These are phyloP conservation scores for Leptocoma aspasia DNA, from an alignment of 2,113 vertebrate species.

Conservation along the genomic window DNA sequence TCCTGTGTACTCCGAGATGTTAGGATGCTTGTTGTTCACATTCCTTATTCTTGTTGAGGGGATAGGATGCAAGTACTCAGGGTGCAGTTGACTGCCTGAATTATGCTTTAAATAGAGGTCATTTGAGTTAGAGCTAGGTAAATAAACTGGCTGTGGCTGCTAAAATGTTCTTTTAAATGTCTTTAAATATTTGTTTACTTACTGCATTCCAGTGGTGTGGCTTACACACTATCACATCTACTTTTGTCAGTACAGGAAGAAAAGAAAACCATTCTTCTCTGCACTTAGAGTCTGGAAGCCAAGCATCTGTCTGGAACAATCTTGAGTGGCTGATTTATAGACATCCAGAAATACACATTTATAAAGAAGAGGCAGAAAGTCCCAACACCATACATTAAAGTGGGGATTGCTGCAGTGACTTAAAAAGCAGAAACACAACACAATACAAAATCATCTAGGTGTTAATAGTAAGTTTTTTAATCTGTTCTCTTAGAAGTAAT, in stretches of 20 bases:
- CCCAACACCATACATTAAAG: background rate
- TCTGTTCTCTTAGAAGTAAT: background rate
- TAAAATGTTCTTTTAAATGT: background rate
- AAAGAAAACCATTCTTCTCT: slow-evolving; percentile 16
- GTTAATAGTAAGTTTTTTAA: background rate
- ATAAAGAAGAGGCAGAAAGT: background rate
- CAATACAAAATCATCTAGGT: background rate
- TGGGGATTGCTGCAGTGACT: background rate
- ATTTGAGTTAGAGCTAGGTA: slow-evolving; percentile 41
- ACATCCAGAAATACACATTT: background rate
- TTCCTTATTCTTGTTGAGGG: background rate
- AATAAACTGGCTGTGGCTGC: slow-evolving; percentile 33
- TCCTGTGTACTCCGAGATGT: background rate
- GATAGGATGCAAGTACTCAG: background rate
- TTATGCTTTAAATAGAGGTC: slow-evolving; percentile 38
- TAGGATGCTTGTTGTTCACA: background rate
- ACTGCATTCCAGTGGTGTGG: slow-evolving; percentile 24
- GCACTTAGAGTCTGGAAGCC: background rate
- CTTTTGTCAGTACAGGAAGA: slow-evolving; percentile 35
- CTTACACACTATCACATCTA: slow-evolving; percentile 11
- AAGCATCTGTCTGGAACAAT: background rate
- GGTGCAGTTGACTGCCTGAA: background rate
- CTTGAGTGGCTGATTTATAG: background rate
- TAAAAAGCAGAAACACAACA: background rate
- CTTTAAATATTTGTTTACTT: slow-evolving; percentile 53